Base-by-base conservation (phyloP, 2,888 invertebrate species). In the Pristionchus japonicus region DNA sequence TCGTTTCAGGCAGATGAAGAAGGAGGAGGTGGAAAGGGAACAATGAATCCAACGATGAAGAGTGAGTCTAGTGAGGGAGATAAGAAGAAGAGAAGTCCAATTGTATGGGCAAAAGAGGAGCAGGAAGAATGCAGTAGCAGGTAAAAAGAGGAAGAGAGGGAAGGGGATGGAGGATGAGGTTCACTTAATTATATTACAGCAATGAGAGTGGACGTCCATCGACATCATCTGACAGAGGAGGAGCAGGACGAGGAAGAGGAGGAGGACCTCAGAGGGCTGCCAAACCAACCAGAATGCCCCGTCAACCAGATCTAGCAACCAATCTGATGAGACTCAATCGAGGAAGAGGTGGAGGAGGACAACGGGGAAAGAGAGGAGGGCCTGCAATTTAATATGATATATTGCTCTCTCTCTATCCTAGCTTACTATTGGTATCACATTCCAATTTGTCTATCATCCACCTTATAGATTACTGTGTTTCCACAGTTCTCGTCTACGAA, bases 91-190 rank as follows among this genome's bases (percentile, higher is more conserved):
- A 37, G 23, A 23, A 57, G 61, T 57, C 84, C 84, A 6, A 84
- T 84, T 40, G 31, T 13, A 40, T 84, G 57, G 57, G n/a, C 3
- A 34, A 61, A 23, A 49, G 83, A 49, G 34, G 83, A 83, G 34
- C 67, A 67, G 40, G 49, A 84, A 23, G 37, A 61, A 20, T 82
- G 82, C 31, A 82, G 82, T 49, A 82, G 82, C 82, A 82, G 82
- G 82, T 82, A 43, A 40, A 20, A 7, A 15, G 31, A 52, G 34
- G 82, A 6, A 34, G 49, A 23, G 31, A 7, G 27, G 43, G 31
- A 27, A 20, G 47, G 82, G 49, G 17, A 20, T n/a, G 7, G 43
- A 13, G 34, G 4, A 64, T 31, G 27, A 70, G 20, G 20, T 57
- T 57, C 11, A 4, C 57, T 13, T 13, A 9, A 57, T 20, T n/a